These are phyloP conservation scores for Zaprionus davidi DNA, from an alignment of 1,140 invertebrate genomes.

Conservation along the genomic window DNA sequence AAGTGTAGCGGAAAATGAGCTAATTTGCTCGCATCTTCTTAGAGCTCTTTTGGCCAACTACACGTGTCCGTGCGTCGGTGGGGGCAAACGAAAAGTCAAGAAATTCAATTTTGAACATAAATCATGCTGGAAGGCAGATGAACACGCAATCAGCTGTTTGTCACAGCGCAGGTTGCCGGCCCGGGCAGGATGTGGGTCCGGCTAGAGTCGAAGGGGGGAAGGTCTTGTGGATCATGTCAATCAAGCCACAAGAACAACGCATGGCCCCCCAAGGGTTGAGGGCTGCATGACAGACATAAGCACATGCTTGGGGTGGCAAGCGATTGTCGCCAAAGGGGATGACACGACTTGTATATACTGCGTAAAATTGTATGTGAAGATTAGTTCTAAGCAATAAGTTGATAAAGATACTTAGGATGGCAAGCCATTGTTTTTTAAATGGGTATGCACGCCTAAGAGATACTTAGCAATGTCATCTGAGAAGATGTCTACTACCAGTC, in stretches of 20 bases:
- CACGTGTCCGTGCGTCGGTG: constrained; percentile 50
- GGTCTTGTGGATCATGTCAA: constrained; percentile 44
- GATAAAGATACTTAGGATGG: not conserved
- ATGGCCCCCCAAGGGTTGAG: constrained; percentile 15
- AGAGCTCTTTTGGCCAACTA: constrained; percentile 32
- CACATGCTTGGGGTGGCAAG: constrained; percentile 1
- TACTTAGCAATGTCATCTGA: not conserved
- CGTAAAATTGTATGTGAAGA: not conserved
- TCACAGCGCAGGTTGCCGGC: constrained; percentile 43
- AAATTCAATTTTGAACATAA: constrained; percentile 78
- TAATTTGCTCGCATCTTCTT: constrained; percentile 60
- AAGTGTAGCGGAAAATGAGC: constrained; percentile 78
- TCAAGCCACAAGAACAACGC: constrained; percentile 42
- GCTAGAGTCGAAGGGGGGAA: constrained; percentile 8
- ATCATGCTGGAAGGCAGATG: constrained; percentile 65
- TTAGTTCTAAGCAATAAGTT: too few relatives aligned
- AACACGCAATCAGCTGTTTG: constrained; percentile 80
- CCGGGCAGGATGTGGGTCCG: constrained; percentile 9
- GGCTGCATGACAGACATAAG: constrained; percentile 4
- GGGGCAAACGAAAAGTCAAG: constrained; percentile 61
- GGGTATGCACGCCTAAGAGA: not conserved
- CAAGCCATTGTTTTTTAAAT: not conserved
- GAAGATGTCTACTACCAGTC: not conserved
- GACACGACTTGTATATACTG: constrained; percentile 10
- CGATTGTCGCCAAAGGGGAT: not conserved